Percentiles rank a stretch among this genome's conserved stretches.
Evolutionary conservation across 2,113 vertebrate genomes (phyloP).

Genomic region (Ammodramus savannarum): DNA sequence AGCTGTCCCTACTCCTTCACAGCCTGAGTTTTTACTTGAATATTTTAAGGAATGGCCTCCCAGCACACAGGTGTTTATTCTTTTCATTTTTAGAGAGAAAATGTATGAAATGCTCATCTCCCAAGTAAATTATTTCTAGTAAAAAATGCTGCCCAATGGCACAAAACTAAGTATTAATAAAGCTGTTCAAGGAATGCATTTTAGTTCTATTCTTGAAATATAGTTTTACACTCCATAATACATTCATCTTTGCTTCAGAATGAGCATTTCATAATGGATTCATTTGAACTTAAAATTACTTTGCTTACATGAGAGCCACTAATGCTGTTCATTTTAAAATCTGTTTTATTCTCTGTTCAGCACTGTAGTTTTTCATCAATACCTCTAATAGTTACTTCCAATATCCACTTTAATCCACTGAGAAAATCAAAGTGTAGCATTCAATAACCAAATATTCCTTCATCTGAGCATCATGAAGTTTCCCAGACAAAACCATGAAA

Average conservation of each 20-base stretch:
- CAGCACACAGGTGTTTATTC: background rate
- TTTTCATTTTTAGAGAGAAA: background rate
- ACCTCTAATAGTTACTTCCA: background rate
- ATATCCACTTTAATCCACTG: background rate
- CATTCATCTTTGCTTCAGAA: background rate
- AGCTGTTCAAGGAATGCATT: background rate
- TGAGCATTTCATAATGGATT: background rate
- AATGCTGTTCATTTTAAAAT: background rate
- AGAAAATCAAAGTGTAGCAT: background rate
- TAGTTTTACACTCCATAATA: background rate
- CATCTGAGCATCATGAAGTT: background rate
- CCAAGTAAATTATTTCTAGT: background rate
- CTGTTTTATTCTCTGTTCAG: background rate
- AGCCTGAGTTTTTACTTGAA: background rate
- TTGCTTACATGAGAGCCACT: background rate
- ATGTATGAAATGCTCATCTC: background rate
- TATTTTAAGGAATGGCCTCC: background rate
- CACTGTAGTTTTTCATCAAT: background rate
- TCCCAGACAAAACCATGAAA: conserved; percentile 13
- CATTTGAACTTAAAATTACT: background rate
- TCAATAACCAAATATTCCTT: background rate
- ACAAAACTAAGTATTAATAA: background rate
- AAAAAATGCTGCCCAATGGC: background rate
- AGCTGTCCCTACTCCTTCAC: background rate
- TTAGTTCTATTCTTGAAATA: background rate